Conservation (phyloP, 1,140 invertebrate genomes). For the Drosophila triauraria region DNA sequence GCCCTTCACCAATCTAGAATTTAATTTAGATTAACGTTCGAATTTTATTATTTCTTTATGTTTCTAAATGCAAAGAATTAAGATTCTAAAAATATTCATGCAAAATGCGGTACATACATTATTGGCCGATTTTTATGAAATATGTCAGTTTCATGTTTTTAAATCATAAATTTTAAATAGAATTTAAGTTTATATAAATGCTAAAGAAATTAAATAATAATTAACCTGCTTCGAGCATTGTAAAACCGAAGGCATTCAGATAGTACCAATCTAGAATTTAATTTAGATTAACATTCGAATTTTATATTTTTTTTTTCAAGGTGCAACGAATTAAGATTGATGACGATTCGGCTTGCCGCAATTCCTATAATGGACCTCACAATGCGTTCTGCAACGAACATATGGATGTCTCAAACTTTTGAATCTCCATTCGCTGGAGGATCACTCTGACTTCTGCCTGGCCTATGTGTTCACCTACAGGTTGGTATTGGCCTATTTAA, state of each 20-base stretch:
- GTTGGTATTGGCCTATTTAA: slow-evolving; percentile 47
- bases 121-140: too few relatives aligned
- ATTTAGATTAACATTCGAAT: too few relatives aligned
- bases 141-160: too few relatives aligned
- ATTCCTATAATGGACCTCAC: slow-evolving; percentile 88
- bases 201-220: too few relatives aligned
- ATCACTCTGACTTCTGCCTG: slow-evolving; percentile 99
- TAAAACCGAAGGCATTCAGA: too few relatives aligned
- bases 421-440: slow-evolving; percentile 98
- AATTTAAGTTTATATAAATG: too few relatives aligned
- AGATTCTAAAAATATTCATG: slow-evolving; percentile 87
- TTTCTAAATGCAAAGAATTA: slow-evolving; percentile 81
- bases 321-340: slow-evolving; percentile 90
- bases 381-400: slow-evolving; percentile 99
- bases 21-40: too few relatives aligned
- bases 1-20: too few relatives aligned
- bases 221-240: too few relatives aligned
- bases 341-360: slow-evolving; percentile 92
- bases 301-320: slow-evolving; percentile 16
- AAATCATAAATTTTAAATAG: too few relatives aligned
- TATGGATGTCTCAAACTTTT: slow-evolving; percentile 99
- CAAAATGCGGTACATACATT: too few relatives aligned
- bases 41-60: neutral
- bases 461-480: slow-evolving; percentile 99
- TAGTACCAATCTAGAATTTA: too few relatives aligned